These are phyloP conservation scores for Loriculus beryllinus DNA, from an alignment of 2,797 vertebrate species.

Conservation along the genomic window DNA sequence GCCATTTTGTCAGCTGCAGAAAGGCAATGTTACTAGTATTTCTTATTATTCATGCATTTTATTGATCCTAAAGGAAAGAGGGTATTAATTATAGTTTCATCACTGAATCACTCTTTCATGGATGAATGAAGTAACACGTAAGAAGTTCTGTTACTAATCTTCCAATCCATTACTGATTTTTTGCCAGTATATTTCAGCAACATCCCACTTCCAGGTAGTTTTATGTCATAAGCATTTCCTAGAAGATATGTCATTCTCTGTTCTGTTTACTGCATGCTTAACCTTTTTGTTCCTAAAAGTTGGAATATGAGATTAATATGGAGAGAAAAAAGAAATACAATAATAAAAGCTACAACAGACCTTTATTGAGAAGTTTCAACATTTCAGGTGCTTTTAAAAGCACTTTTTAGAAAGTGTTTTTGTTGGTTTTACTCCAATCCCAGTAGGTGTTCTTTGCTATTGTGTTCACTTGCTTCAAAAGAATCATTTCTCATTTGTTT, in stretches of 20 bases:
- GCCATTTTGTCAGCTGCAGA: neutral
- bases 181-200: neutral
- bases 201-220: neutral
- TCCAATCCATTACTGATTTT: neutral
- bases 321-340: neutral
- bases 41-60: neutral
- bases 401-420: neutral
- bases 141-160: neutral
- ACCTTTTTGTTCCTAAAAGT: neutral
- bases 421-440: neutral
- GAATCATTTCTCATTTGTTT: neutral
- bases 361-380: neutral
- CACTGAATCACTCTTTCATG: neutral
- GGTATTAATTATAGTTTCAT: conserved; percentile 17
- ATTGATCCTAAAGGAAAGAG: neutral
- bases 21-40: neutral
- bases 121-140: neutral
- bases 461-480: neutral
- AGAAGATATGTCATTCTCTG: neutral
- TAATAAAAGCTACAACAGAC: neutral
- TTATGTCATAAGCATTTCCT: neutral
- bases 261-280: neutral
- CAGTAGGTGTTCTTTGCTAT: neutral
- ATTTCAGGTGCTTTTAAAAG: neutral
- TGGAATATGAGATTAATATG: neutral